Percentiles rank a stretch among this genome's conserved stretches.
These are phyloP conservation scores for Benitochromis conjunctus DNA, from an alignment of 2,113 vertebrate genomes.

Conservation along the genomic window DNA sequence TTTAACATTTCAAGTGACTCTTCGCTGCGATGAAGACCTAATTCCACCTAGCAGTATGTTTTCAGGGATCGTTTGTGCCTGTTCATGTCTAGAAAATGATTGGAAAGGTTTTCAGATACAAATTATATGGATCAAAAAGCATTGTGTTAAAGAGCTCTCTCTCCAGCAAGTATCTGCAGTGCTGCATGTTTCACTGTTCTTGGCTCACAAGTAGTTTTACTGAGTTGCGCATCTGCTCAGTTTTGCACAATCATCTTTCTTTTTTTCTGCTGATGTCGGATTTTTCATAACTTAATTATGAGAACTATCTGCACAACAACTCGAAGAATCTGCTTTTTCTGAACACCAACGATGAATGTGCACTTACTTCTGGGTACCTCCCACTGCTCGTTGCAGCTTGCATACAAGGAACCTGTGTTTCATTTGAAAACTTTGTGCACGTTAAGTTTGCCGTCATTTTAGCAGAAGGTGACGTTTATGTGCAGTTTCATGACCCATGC, in stretches of 20 bases:
- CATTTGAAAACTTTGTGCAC: not conserved
- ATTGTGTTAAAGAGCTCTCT: not conserved
- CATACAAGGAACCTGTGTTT: not conserved
- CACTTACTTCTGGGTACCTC: not conserved
- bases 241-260: slow-evolving; percentile 15
- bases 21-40: not conserved
- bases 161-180: not conserved
- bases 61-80: not conserved
- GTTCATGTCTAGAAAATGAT: not conserved
- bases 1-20: not conserved
- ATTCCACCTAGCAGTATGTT: not conserved
- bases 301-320: not conserved
- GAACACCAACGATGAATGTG: not conserved
- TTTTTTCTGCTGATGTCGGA: slow-evolving; percentile 6
- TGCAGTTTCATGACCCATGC: not conserved
- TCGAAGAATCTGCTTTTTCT: not conserved
- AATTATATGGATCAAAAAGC: not conserved
- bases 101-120: not conserved
- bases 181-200: not conserved
- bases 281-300: slow-evolving; percentile 16
- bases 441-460: accelerated
- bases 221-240: slow-evolving; percentile 6
- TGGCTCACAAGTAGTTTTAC: slow-evolving; percentile 1
- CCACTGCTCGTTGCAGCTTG: not conserved
- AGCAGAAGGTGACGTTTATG: not conserved